phyloP scores from a whole-genome alignment of 2,888 invertebrate genomes.

The Saturnia japonica region DNA sequence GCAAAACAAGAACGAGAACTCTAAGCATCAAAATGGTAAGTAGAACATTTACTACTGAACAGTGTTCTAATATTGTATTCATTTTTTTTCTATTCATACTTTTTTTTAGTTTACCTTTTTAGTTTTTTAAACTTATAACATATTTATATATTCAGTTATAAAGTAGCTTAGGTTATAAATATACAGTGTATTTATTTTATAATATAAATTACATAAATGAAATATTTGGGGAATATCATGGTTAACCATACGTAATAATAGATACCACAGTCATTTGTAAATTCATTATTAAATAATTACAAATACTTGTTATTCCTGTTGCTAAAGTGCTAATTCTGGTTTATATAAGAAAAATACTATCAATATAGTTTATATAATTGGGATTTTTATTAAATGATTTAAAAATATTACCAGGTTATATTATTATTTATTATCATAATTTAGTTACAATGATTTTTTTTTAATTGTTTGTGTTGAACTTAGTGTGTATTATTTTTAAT shows the following conservation, averaged over 20 bases:
- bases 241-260: background rate
- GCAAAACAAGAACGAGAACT: slow-evolving; percentile 10
- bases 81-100: too few relatives aligned
- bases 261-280: background rate
- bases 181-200: background rate
- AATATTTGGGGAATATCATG: background rate
- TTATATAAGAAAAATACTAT: background rate
- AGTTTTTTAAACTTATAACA: too few relatives aligned
- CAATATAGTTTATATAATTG: too few relatives aligned
- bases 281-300: background rate
- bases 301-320: background rate
- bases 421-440: too few relatives aligned
- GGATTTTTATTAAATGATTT: too few relatives aligned
- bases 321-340: background rate
- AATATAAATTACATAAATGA: background rate
- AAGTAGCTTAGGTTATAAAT: background rate
- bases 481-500: too few relatives aligned
- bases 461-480: too few relatives aligned
- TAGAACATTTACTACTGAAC: background rate
- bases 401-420: too few relatives aligned
- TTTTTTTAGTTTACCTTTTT: too few relatives aligned
- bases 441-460: too few relatives aligned
- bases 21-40: slow-evolving; percentile 23
- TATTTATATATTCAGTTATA: too few relatives aligned
- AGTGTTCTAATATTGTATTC: background rate